Base-by-base conservation (phyloP, 2,113 vertebrate genomes). In the Solea solea region DNA sequence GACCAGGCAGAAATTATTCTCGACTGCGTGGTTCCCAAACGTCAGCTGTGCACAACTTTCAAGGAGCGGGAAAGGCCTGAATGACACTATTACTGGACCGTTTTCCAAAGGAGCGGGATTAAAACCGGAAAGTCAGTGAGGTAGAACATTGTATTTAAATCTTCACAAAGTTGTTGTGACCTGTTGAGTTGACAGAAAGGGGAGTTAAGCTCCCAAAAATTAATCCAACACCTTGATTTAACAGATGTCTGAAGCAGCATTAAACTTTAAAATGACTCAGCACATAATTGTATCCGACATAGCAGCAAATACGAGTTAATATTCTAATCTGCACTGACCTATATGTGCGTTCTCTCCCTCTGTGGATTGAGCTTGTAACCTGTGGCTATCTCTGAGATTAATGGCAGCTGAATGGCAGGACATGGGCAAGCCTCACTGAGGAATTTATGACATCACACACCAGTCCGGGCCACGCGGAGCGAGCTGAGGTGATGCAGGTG, bases 391-490 rank as follows among this genome's bases (percentile, higher is more conserved):
- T 9, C 28, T 9, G 60, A 81, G 76, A 88, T 80, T 76, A 74
- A 89, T 74, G 82, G 44, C 9, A 54, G 41, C 0, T 70, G 74
- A 88, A 48, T 76, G 78, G 48, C 80, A 85, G 88, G 77, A 78
- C 70, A 70, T 57, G 53, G 78, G 27, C 84, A 15, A 78, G 81
- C 71, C 82, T 68, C 16, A 0, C 53, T 0, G 8, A 78, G 84
- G 88, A 86, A 91, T 90, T 81, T 53, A 83, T 86, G 86, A 88
- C 71, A 50, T 77, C 78, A 65, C 73, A 27, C 61, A 27, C 40
- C 10, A 3, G 52, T 41, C 45, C 21, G 42, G 55, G 58, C 72
- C 21, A 46, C 62, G 21, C 16, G 69, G 39, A 63, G 58, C 15
- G 9, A 15, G 49, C 46, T 7, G 48, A 61, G 63, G 59, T 45